phyloP scores from a whole-genome alignment of 2,113 vertebrate species.

The Oncorhynchus gorbuscha region DNA sequence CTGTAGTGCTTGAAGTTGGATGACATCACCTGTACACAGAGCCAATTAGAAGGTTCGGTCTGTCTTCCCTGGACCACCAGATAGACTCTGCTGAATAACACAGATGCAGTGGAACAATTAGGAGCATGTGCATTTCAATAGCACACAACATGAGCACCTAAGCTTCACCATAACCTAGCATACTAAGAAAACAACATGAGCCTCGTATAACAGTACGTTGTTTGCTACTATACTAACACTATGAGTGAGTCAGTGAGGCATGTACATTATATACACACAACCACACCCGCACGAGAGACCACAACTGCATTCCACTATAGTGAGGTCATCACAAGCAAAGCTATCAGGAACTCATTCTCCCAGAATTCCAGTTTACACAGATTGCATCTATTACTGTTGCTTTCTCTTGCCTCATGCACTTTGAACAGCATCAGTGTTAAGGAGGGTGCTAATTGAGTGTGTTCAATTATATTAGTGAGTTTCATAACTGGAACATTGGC shows the following conservation, averaged over 20 bases:
- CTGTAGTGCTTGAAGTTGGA: conserved; percentile 88
- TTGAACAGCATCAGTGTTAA: too few relatives aligned
- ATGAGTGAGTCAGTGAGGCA: not conserved
- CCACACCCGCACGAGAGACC: too few relatives aligned
- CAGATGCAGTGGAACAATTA: conserved; percentile 36
- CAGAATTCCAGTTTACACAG: not conserved
- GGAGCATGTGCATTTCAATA: not conserved
- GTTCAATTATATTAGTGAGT: not conserved
- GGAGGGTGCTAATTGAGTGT: not conserved
- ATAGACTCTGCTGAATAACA: conserved; percentile 82
- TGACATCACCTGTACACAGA: conserved; percentile 89
- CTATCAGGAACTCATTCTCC: not conserved
- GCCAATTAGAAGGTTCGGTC: conserved; percentile 94
- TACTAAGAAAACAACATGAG: not conserved
- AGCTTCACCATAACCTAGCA: not conserved
- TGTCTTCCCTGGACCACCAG: conserved; percentile 93
- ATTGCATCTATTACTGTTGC: not conserved
- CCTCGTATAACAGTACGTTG: not conserved
- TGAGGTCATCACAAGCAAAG: too few relatives aligned
- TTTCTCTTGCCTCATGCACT: not conserved
- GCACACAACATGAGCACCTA: not conserved
- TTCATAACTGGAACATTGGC: not conserved
- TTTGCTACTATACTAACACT: not conserved
- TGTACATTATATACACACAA: too few relatives aligned
- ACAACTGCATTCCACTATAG: not conserved